phyloP scores from a whole-genome alignment of 2,888 invertebrate genomes.

The Drosophila trichaetosa region DNA sequence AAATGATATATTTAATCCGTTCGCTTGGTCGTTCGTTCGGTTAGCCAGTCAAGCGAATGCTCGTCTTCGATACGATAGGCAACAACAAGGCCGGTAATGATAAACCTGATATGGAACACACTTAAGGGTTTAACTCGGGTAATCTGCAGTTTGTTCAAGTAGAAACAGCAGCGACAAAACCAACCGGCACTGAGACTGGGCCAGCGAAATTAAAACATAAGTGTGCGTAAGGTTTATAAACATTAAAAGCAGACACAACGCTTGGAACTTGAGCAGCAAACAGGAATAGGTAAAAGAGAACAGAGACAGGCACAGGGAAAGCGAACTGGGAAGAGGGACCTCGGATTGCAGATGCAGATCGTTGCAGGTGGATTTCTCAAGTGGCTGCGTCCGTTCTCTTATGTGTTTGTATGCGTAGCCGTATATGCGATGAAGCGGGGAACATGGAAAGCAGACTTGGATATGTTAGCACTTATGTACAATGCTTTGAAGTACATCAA shows the following conservation, averaged over 20 bases:
- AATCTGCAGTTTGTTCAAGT: slow-evolving; percentile 76
- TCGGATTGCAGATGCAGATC: slow-evolving; percentile 69
- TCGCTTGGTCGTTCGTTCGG: slow-evolving; percentile 46
- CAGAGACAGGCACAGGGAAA: not conserved
- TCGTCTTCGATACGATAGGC: slow-evolving; percentile 56
- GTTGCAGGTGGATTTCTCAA: slow-evolving; percentile 79
- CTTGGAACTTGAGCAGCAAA: slow-evolving; percentile 28
- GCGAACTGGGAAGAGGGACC: slow-evolving; percentile 7
- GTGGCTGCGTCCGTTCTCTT: slow-evolving; percentile 74
- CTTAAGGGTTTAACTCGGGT: slow-evolving; percentile 81
- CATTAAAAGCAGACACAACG: slow-evolving; percentile 18
- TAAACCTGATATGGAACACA: slow-evolving; percentile 81
- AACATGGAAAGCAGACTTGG: slow-evolving; percentile 27
- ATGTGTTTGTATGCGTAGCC: slow-evolving; percentile 20
- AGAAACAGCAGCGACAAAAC: slow-evolving; percentile 68
- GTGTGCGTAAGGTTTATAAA: slow-evolving; percentile 40
- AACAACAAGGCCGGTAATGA: slow-evolving; percentile 53
- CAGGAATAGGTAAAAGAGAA: not conserved
- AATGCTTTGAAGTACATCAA: slow-evolving; percentile 50
- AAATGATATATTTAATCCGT: slow-evolving; percentile 82
- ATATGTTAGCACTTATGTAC: slow-evolving; percentile 29
- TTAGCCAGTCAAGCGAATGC: slow-evolving; percentile 60
- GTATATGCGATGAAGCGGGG: slow-evolving; percentile 11
- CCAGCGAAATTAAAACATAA: slow-evolving; percentile 72
- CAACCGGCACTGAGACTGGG: slow-evolving; percentile 48